These are phyloP conservation scores for Phoebastria nigripes DNA, from an alignment of 2,797 vertebrate genomes.

Conservation along the genomic window DNA sequence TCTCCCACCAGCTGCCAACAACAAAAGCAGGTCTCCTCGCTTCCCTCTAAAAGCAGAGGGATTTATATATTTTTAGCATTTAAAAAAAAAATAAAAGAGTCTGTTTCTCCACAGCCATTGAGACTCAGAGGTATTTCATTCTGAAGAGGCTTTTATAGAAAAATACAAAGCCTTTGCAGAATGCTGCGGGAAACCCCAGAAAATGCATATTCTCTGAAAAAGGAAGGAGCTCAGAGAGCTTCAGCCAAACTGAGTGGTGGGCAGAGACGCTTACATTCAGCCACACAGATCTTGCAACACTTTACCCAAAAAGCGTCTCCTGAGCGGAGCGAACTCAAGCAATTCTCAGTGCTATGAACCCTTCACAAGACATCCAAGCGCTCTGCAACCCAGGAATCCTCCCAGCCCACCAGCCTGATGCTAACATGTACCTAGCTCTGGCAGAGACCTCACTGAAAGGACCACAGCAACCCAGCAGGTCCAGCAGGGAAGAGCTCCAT, in stretches of 20 bases:
- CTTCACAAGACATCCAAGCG: too few species aligned
- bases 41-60: neutral
- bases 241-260: rapidly evolving
- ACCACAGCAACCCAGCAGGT: neutral
- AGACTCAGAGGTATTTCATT: neutral
- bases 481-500: neutral
- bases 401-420: neutral
- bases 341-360: neutral
- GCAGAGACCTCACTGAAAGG: neutral
- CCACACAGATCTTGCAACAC: neutral
- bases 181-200: neutral
- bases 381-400: neutral
- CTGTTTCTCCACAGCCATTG: neutral
- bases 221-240: neutral
- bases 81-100: neutral
- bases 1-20: neutral
- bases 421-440: neutral
- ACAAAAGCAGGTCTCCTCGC: neutral
- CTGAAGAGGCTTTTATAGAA: neutral
- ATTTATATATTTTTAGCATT: neutral
- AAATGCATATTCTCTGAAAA: neutral
- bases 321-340: neutral
- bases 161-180: neutral
- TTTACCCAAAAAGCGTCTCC: neutral
- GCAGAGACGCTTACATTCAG: neutral